Conservation (phyloP, 2,888 invertebrate species). For the Rhamphomyia laevipes region DNA sequence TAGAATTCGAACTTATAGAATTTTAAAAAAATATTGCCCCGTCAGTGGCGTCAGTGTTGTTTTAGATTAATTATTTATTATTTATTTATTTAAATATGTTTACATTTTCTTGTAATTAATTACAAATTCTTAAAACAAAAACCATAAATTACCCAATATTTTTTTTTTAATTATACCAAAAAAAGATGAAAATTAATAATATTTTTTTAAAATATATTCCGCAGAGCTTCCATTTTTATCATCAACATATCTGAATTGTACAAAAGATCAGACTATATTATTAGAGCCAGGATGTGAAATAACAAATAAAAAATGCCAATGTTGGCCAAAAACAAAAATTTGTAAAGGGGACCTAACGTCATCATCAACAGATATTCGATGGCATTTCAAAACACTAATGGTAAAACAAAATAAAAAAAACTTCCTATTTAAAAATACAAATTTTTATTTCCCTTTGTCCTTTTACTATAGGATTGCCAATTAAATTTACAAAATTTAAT, state of each 20-base stretch:
- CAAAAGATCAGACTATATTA: conserved; percentile 31
- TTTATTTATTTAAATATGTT: no score
- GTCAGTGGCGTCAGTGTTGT: no score
- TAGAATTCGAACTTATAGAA: no score
- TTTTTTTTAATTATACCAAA: no score
- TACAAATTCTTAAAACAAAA: no score
- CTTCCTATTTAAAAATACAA: not conserved
- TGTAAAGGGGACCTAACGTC: conserved; percentile 26
- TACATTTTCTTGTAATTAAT: no score
- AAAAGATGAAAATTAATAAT: no score
- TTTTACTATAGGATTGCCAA: conserved; percentile 37
- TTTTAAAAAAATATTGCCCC: no score
- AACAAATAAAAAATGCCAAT: conserved; percentile 36
- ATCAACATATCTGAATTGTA: conserved; percentile 28
- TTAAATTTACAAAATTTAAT: conserved; percentile 37
- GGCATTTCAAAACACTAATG: conserved; percentile 36
- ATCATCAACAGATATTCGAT: conserved; percentile 27
- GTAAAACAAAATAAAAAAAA: conserved; percentile 19
- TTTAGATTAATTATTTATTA: no score
- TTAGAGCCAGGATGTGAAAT: conserved; percentile 37
- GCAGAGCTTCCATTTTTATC: conserved; percentile 31
- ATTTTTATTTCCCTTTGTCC: not conserved
- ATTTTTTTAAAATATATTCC: no score
- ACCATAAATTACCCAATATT: no score
- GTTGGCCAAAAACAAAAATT: conserved; percentile 34